Base-by-base conservation (phyloP, 2,113 vertebrate genomes). In the Miniopterus natalensis region DNA sequence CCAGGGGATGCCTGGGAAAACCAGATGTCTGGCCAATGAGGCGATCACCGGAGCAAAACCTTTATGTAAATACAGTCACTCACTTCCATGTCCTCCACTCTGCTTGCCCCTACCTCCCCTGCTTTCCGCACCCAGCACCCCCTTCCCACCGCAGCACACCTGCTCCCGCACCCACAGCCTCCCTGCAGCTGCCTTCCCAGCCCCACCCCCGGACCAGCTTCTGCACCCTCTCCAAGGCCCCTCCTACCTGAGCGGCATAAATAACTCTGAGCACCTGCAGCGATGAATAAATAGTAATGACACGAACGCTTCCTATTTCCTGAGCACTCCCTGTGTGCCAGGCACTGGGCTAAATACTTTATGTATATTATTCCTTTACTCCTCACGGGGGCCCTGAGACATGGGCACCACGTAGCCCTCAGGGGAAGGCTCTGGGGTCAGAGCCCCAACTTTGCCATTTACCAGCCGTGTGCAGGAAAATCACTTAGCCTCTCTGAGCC, bases 1-100 rank as follows among this genome's bases (percentile, higher is more conserved):
- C 92, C 6, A 5, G 90, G 88, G 95, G 96, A 94, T 27, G 73
- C 92, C 92, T 13, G 36, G 85, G 71, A 61, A 96, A 96, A 92
- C 95, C 94, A 95, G 77, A 86, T 95, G 95, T 97, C 95, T 97
- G 81, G 92, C 96, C 96, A 97, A 93, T 88, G 96, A 96, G 95
- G 71, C 10, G 27, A 93, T 94, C 93, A 81, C 65, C 0, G 3
- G 74, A 95, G 88, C 91, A 88, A 94, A 96, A 92, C 92, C 88
- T 91, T 95, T 92, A 86, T 95, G 95, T 95, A 97, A 95, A 96
- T 83, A 95, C 49, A 92, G 70, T 83, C 79, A 71, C 75, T 95
- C 92, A 79, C 88, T 96, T 86, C 92, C 8, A 0, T 80, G 96
- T 77, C 87, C 77, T 75, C 29, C 17, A 8, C 90, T 73, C 86